These are phyloP conservation scores for Eupithecia centaureata DNA, from an alignment of 2,888 invertebrate species.

Conservation along the genomic window DNA sequence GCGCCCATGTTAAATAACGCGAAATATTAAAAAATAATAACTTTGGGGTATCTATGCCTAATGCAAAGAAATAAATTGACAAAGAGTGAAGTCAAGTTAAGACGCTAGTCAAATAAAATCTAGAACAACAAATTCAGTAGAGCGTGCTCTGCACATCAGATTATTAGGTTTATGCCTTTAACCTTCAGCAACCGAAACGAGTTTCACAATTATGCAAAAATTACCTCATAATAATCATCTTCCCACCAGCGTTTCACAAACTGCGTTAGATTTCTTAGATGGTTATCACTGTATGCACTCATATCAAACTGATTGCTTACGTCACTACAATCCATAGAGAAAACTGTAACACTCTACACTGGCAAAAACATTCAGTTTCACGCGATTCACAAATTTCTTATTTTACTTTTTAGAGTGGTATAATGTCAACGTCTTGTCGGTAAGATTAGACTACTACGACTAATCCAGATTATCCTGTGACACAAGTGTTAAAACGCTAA, in stretches of 20 bases:
- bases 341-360: neutral
- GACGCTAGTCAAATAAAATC: neutral
- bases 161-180: neutral
- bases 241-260: slow-evolving; percentile 77
- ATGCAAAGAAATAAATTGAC: no score
- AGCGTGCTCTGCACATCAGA: neutral
- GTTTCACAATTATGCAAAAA: slow-evolving; percentile 33
- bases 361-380: neutral
- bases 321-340: slow-evolving; percentile 1
- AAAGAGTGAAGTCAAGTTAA: neutral
- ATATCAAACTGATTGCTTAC: slow-evolving; percentile 38
- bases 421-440: slow-evolving; percentile 40
- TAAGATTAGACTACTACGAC: slow-evolving; percentile 50
- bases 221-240: slow-evolving; percentile 66
- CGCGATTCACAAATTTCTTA: neutral
- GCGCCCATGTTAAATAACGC: no score
- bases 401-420: slow-evolving; percentile 10
- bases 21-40: no score
- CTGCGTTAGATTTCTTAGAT: slow-evolving; percentile 61
- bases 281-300: slow-evolving; percentile 57
- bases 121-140: neutral
- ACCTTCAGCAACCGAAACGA: slow-evolving; percentile 15
- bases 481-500: slow-evolving; percentile 55
- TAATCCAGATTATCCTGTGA: slow-evolving; percentile 60
- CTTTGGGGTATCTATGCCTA: no score